A percentile compares a stretch with the other conserved stretches of the same genome.
These are phyloP conservation scores for Margaritifera margaritifera DNA, from an alignment of 2,888 invertebrate species.

Conservation along the genomic window DNA sequence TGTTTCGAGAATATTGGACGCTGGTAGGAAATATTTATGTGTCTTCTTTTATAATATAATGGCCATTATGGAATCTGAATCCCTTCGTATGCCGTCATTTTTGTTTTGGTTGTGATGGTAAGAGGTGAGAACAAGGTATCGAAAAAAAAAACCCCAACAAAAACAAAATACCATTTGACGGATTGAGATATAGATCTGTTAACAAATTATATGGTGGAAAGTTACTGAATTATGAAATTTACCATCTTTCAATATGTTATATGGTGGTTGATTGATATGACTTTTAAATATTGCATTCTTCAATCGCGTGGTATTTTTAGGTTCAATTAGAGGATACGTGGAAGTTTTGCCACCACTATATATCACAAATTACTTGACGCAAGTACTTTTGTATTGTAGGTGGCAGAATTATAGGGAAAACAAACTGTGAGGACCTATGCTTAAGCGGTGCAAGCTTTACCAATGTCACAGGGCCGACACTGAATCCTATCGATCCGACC, in stretches of 20 bases:
- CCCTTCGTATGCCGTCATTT: no score
- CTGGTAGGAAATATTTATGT: conserved; percentile 41
- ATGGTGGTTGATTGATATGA: no score
- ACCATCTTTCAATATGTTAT: no score
- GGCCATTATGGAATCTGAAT: background rate
- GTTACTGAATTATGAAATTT: no score
- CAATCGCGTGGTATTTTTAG: background rate
- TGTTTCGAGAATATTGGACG: conserved; percentile 63
- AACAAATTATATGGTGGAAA: no score
- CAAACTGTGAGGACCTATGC: conserved; percentile 63
- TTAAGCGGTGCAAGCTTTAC: conserved; percentile 58
- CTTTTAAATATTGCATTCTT: background rate
- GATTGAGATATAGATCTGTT: no score
- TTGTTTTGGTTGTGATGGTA: no score
- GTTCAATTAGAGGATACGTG: background rate
- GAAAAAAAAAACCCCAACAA: no score
- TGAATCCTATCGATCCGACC: conserved; percentile 54
- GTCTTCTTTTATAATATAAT: background rate
- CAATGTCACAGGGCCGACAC: conserved; percentile 51
- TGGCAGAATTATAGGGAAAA: conserved; percentile 63
- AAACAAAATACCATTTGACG: no score
- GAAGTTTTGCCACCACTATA: no score
- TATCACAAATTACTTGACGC: no score
- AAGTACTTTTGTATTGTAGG: conserved; percentile 38
- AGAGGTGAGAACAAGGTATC: no score